phyloP scores from a whole-genome alignment of 2,888 invertebrate genomes.

The Cerastoderma edule region DNA sequence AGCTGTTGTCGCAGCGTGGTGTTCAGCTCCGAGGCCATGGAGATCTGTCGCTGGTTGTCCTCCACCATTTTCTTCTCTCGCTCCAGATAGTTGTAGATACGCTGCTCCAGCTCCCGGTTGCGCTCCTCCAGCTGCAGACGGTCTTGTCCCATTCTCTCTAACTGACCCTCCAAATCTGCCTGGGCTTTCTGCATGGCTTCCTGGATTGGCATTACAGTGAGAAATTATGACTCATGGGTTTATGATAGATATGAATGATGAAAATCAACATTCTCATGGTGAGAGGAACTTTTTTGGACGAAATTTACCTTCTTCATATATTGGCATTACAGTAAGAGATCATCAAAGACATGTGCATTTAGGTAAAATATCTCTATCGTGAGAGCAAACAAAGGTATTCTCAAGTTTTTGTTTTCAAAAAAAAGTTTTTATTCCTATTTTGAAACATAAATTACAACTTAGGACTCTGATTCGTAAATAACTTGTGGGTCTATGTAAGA shows the following conservation, averaged over 20 bases:
- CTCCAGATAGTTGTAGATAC: conserved; percentile 52
- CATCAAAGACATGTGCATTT: no score
- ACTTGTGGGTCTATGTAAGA: no score
- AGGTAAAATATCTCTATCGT: no score
- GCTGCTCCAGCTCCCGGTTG: conserved; percentile 44
- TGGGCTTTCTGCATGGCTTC: conserved; percentile 54
- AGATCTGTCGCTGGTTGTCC: conserved; percentile 48
- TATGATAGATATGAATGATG: no score
- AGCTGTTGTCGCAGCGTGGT: conserved; percentile 46
- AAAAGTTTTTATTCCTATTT: no score
- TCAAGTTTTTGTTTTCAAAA: no score
- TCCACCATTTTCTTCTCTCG: conserved; percentile 54
- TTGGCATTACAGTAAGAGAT: neutral
- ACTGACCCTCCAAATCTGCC: conserved; percentile 43
- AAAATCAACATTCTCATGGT: no score
- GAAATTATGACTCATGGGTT: no score
- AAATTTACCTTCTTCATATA: neutral
- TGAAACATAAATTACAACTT: no score
- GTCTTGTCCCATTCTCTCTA: conserved; percentile 47
- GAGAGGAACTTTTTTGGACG: no score
- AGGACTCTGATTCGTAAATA: no score
- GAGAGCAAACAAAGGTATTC: no score
- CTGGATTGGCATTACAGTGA: conserved; percentile 20
- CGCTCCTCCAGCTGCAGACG: conserved; percentile 39
- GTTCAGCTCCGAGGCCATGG: conserved; percentile 52